phyloP scores from a whole-genome alignment of 2,888 invertebrate genomes.

The Idaea aversata region DNA sequence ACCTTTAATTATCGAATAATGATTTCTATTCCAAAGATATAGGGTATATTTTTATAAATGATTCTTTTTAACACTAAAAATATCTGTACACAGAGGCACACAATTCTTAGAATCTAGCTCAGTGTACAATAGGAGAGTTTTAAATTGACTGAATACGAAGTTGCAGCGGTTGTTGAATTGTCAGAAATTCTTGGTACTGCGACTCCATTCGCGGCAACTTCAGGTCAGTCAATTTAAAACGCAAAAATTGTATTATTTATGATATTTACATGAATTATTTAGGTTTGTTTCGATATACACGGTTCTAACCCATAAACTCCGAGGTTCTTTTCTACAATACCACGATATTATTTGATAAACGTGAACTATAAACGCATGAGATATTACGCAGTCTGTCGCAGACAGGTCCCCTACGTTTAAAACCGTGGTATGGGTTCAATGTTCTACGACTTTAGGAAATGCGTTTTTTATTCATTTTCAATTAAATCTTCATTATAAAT shows the following conservation, averaged over 20 bases:
- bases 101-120: slow-evolving; percentile 67
- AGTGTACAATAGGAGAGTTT: background rate
- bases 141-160: background rate
- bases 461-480: too few relatives aligned
- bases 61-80: slow-evolving; percentile 44
- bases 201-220: background rate
- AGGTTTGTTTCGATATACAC: background rate
- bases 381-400: too few relatives aligned
- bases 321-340: background rate
- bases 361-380: too few relatives aligned
- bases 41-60: slow-evolving; percentile 31
- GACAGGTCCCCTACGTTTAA: too few relatives aligned
- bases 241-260: background rate
- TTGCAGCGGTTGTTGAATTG: background rate
- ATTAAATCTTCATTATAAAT: too few relatives aligned
- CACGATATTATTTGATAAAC: too few relatives aligned
- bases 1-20: slow-evolving; percentile 26
- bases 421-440: too few relatives aligned
- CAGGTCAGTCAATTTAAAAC: background rate
- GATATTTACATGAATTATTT: background rate
- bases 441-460: too few relatives aligned
- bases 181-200: too few relatives aligned
- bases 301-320: background rate
- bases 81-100: slow-evolving; percentile 77
- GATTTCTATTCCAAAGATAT: slow-evolving; percentile 27